Conservation (phyloP, 2,888 invertebrate species). For the Thysanoteuthis rhombus region DNA sequence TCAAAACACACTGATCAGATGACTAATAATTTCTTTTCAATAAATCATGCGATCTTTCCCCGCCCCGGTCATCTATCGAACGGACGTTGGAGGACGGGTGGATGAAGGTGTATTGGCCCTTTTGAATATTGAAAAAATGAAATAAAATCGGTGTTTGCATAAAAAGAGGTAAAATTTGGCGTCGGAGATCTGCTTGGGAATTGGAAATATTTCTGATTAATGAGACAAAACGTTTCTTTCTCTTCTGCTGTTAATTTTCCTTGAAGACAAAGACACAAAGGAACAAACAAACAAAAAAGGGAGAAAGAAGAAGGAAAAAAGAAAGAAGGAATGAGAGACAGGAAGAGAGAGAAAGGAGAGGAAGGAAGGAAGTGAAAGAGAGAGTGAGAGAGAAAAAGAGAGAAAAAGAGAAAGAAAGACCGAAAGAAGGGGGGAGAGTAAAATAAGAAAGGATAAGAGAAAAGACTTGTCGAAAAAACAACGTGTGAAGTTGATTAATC, state of each 20-base stretch:
- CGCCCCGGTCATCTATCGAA: background rate
- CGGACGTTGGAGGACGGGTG: background rate
- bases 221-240: background rate
- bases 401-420: too few relatives aligned
- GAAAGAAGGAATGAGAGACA: too few relatives aligned
- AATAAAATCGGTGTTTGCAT: background rate
- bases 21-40: background rate
- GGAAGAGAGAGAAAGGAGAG: too few relatives aligned
- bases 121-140: background rate
- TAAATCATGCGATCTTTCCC: background rate
- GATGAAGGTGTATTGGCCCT: background rate
- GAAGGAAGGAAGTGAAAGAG: too few relatives aligned
- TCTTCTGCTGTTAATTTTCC: background rate
- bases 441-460: too few relatives aligned
- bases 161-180: background rate
- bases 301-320: too few relatives aligned
- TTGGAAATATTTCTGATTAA: background rate
- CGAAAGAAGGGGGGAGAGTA: too few relatives aligned
- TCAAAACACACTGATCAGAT: background rate
- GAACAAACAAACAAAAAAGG: too few relatives aligned
- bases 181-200: background rate
- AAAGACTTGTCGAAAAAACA: too few relatives aligned
- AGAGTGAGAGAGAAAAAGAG: too few relatives aligned
- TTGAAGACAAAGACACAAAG: too few relatives aligned
- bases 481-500: too few relatives aligned